Conservation (phyloP, 1,140 invertebrate genomes). For the Bombus affinis region DNA sequence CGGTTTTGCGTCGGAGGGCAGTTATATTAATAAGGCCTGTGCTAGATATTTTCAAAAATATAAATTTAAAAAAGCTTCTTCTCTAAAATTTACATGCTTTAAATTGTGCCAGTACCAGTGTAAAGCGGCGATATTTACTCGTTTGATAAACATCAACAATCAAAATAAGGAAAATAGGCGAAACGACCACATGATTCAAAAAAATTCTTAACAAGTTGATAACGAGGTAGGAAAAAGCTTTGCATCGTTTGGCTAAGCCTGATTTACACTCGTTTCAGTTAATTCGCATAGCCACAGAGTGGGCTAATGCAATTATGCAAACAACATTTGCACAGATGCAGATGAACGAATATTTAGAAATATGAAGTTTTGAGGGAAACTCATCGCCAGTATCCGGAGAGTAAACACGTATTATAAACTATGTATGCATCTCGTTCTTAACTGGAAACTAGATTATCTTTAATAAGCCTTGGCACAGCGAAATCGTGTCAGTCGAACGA, state of each 20-base stretch:
- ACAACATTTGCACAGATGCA: not conserved
- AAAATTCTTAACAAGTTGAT: not conserved
- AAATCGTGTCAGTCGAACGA: constrained; percentile 74
- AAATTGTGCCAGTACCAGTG: too few relatives aligned
- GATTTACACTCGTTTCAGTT: not conserved
- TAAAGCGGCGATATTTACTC: too few relatives aligned
- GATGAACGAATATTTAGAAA: not conserved
- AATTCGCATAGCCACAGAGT: not conserved
- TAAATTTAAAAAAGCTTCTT: too few relatives aligned
- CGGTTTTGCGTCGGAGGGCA: too few relatives aligned
- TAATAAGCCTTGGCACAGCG: constrained; percentile 77
- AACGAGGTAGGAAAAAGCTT: constrained; percentile 19
- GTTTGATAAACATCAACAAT: not conserved
- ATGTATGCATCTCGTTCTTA: constrained; percentile 31
- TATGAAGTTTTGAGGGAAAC: not conserved
- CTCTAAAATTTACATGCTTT: too few relatives aligned
- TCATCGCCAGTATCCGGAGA: not conserved
- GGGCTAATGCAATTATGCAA: not conserved
- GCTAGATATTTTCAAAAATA: too few relatives aligned
- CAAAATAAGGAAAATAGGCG: not conserved
- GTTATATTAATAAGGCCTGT: too few relatives aligned
- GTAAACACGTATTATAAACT: constrained; percentile 3
- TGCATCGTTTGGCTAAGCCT: not conserved
- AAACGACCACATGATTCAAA: not conserved
- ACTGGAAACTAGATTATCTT: constrained; percentile 65